These are phyloP conservation scores for Buphagus erythrorhynchus DNA, from an alignment of 2,797 vertebrate genomes.

Conservation along the genomic window DNA sequence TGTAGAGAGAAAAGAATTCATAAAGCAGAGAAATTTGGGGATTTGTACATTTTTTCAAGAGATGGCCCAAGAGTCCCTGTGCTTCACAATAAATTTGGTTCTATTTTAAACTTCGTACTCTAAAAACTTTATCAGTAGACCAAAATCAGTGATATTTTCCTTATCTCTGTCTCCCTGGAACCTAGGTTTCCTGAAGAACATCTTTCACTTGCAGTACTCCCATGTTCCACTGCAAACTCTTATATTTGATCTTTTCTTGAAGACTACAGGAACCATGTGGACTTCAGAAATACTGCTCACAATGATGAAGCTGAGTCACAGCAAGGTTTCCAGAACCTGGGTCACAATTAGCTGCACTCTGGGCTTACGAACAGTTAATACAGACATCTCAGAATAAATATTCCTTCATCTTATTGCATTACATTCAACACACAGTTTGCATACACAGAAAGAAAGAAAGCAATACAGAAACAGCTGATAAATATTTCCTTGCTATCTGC, in stretches of 20 bases:
- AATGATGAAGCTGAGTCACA: background rate
- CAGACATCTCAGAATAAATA: background rate
- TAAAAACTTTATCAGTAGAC: background rate
- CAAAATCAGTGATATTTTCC: background rate
- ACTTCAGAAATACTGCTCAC: background rate
- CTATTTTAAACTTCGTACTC: background rate
- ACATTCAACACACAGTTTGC: background rate
- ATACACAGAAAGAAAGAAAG: background rate
- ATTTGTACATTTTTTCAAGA: background rate
- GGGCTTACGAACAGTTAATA: background rate
- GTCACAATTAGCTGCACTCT: background rate
- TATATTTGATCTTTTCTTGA: background rate
- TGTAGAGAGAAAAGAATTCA: background rate
- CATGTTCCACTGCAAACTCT: background rate
- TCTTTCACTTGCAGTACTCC: background rate
- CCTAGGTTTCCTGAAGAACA: fast-evolving
- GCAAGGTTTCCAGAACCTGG: background rate
- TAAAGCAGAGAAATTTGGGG: background rate
- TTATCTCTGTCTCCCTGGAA: background rate
- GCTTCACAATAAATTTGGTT: background rate
- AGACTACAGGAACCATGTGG: background rate
- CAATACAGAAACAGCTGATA: background rate
- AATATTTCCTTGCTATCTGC: background rate
- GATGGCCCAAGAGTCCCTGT: background rate
- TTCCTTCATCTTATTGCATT: background rate